A percentile compares a stretch with the other conserved stretches of the same genome.
phyloP scores from a whole-genome alignment of 2,113 vertebrate species.

The Plectropomus leopardus region DNA sequence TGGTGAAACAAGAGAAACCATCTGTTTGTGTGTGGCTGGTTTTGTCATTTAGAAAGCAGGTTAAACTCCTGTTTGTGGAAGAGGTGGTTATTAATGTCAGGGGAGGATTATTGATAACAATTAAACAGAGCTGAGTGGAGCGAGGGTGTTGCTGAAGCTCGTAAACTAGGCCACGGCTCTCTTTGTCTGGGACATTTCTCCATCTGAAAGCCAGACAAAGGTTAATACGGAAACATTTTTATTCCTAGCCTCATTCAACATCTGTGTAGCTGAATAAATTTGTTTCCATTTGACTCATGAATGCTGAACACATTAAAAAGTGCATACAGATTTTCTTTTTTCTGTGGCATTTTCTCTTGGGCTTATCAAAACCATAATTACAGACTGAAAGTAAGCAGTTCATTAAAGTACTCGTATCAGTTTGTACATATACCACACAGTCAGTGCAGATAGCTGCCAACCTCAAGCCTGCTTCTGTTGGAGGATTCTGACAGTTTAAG shows the following conservation, averaged over 20 bases:
- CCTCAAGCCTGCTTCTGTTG: too few relatives aligned
- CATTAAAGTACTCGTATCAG: background rate
- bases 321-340: background rate
- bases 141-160: background rate
- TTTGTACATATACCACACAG: background rate
- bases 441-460: background rate
- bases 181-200: slow-evolving; percentile 23
- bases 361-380: background rate
- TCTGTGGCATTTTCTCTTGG: background rate
- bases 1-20: background rate
- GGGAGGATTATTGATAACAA: slow-evolving; percentile 36
- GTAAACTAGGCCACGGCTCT: slow-evolving; percentile 23
- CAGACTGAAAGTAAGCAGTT: background rate
- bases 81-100: slow-evolving; percentile 30
- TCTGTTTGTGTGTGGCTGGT: slow-evolving; percentile 8
- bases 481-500: too few relatives aligned
- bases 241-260: background rate
- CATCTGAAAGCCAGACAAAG: background rate
- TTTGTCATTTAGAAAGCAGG: slow-evolving; percentile 27
- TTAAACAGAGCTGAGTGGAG: background rate
- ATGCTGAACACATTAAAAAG: background rate
- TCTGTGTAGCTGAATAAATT: background rate
- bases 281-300: slow-evolving; percentile 8
- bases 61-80: slow-evolving; percentile 17
- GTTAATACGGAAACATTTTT: background rate